Evolutionary conservation across 2,888 invertebrate species (phyloP).

Genomic region (Eumacrocentrus americanus): DNA sequence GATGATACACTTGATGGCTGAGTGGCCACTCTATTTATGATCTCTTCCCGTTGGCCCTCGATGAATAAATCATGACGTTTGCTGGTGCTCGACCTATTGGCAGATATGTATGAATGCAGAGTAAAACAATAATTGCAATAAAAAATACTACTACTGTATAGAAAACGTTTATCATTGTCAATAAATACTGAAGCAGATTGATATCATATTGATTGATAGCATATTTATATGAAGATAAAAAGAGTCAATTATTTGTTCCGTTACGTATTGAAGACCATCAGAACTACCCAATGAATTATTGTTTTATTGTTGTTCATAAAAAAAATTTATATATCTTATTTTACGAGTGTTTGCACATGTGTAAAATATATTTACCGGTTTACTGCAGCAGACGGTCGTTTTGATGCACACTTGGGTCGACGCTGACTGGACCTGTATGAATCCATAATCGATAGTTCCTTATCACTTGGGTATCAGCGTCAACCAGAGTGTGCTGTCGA

Average conservation of each 20-base stretch:
- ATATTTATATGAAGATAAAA: not conserved
- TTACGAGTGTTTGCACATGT: constrained; percentile 4
- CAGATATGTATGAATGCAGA: no score
- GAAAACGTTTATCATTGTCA: no score
- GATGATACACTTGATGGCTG: not conserved
- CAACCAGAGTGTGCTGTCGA: constrained; percentile 8
- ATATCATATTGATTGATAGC: not conserved
- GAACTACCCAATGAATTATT: not conserved
- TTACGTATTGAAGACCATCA: not conserved
- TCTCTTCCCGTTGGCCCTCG: constrained; percentile 1
- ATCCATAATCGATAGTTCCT: constrained; percentile 23
- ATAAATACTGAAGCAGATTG: not conserved
- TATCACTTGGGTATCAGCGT: constrained; percentile 22
- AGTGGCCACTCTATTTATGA: not conserved
- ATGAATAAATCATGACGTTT: constrained; percentile 16
- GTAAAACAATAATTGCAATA: no score
- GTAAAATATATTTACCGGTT: constrained; percentile 19
- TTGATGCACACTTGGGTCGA: constrained; percentile 15
- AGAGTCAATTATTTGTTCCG: not conserved
- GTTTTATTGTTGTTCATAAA: not conserved
- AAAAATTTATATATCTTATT: not conserved
- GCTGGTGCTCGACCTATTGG: not conserved
- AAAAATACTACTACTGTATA: no score
- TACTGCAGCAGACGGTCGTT: constrained; percentile 5
- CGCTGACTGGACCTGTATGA: constrained; percentile 15